Base-by-base conservation (phyloP, 2,797 vertebrate species). In the Anableps anableps region DNA sequence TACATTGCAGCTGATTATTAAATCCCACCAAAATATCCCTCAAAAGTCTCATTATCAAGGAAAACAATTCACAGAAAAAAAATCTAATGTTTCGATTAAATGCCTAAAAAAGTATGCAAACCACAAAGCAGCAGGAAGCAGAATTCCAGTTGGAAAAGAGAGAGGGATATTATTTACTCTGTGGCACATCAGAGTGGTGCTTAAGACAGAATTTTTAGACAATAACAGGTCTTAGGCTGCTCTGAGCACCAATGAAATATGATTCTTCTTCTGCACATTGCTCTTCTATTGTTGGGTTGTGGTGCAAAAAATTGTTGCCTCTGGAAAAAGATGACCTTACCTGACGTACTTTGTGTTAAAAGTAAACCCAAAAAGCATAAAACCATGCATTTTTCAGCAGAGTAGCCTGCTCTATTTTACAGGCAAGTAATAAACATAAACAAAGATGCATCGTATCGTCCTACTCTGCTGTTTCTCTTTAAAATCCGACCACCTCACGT, bases 151-250 rank as follows among this genome's bases (percentile, higher is more conserved):
- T 83, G 38, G 78, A 82, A 80, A 72, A 5, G 41, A 74, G 77
- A 87, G 77, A 48, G 85, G 75, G 86, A 80, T 86, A 86, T 90
- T 86, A 86, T 80, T 80, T 83, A 87, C 83, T 81, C 72, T 79
- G 89, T 92, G 88, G 82, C 75, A 80, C 81, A 85, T 91, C 84
- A 83, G 83, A 92, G 88, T 83, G 81, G 83, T 84, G 90, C 90
- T 91, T 91, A 88, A 86, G 90, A 84, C 80, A 47, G 77, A 85
- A 71, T 79, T 86, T 82, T 91, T 87, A 89, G 85, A 94, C 92
- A 94, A 94, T 92, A 89, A 91, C 90, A 91, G 88, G 83, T 85
- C 91, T 91, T 91, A 87, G 92, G 84, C 86, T 75, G 86, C 85
- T 89, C 76, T 55, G 38, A 81, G 82, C 80, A 50, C 53, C 0